Evolutionary conservation across 1,140 invertebrate genomes (phyloP).

Genomic region (Lethrus apterus): DNA sequence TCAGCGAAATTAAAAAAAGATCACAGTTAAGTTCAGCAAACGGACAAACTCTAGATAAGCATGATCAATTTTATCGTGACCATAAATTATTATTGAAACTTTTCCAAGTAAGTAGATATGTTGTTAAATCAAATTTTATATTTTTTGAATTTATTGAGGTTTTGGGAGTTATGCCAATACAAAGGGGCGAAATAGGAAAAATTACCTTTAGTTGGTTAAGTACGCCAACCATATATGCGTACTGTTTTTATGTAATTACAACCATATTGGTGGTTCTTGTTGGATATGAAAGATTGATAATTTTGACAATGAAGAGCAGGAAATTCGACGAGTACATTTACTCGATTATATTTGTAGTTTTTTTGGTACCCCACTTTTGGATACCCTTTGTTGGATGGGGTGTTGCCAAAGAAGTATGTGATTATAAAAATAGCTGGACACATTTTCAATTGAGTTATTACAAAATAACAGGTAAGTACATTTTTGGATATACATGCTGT

Average conservation of each 20-base stretch:
- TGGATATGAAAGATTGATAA: conserved; percentile 49
- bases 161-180: conserved; percentile 53
- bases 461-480: conserved; percentile 37
- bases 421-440: conserved; percentile 56
- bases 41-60: conserved; percentile 47
- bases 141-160: conserved; percentile 28
- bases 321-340: conserved; percentile 59
- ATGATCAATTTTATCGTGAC: conserved; percentile 55
- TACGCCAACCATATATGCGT: conserved; percentile 48
- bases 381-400: conserved; percentile 58
- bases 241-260: conserved; percentile 49
- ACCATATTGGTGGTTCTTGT: conserved; percentile 48
- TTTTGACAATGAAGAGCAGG: conserved; percentile 45
- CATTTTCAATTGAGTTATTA: conserved; percentile 41
- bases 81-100: conserved; percentile 52
- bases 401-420: conserved; percentile 52
- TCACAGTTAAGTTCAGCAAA: conserved; percentile 45
- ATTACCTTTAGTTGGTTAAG: conserved; percentile 54
- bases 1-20: conserved; percentile 35
- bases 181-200: conserved; percentile 41
- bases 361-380: conserved; percentile 55
- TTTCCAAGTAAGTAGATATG: conserved; percentile 42
- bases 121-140: not conserved
- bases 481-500: not conserved
- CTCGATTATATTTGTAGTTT: conserved; percentile 53